Base-by-base conservation (phyloP, 2,888 invertebrate genomes). In the Lordiphosa andalusiaca region DNA sequence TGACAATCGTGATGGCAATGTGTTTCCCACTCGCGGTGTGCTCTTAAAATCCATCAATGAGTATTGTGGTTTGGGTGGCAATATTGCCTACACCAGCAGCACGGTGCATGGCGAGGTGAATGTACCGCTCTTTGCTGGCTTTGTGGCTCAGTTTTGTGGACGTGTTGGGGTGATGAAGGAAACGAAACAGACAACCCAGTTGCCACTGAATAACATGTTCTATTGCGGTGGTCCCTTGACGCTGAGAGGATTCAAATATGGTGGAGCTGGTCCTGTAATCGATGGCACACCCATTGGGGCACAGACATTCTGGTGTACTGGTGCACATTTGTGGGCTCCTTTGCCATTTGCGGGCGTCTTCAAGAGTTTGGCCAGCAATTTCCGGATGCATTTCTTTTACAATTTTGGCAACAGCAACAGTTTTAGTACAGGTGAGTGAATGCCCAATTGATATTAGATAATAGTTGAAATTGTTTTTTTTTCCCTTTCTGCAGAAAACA, bases 341-440 rank as follows among this genome's bases (percentile, higher is more conserved):
- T 91, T 99, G 58, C 98, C 98, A 12, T 97, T 97, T 90, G 92
- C 93, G 67, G 94, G 94, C 3, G 93, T 95, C 9, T 92, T 92
- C 78, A 94, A 94, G 40, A 94, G 95, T 6, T 92, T 98, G 69
- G 95, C 95, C 0, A 94, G 96, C 71, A 91, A 96, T 72, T 95
- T 98, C 88, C 92, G 96, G 62, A 93, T 95, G 38, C 99, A 99
- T 90, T 91, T 94, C 53, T 99, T 99, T 90, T 88, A 96, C 63
- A 98, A 97, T 89, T 93, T 93, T 51, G 98, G 98, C 71, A 96
- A 96, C 87, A 92, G 96, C 68, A 93, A 92, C 37, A 73, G 80
- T 49, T 89, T 90, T 61, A 84, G 82, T 50, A 80, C 83, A 71
- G 89, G 90, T 87, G 47, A 25, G 64, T 55, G 0, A 4, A n/a